These are phyloP conservation scores for Epicauta chinensis DNA, from an alignment of 1,140 invertebrate species.

Conservation along the genomic window DNA sequence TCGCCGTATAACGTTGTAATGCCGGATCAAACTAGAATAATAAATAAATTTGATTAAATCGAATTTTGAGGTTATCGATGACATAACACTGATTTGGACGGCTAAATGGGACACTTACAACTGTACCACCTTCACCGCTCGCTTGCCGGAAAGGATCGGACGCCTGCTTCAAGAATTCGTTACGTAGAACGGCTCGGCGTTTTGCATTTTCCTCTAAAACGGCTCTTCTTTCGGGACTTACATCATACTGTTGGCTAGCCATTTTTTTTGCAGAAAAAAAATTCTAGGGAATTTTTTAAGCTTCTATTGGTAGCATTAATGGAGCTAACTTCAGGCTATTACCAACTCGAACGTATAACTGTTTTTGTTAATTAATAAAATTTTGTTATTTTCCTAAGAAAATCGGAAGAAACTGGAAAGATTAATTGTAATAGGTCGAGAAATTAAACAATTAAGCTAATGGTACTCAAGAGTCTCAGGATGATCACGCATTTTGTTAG, in stretches of 20 bases:
- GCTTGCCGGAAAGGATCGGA: conserved; percentile 57
- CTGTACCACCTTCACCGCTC: conserved; percentile 48
- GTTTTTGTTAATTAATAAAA: too few species aligned
- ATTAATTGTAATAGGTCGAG: too few species aligned
- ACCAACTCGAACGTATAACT: too few species aligned
- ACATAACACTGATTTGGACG: conserved; percentile 21
- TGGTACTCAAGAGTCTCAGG: too few species aligned
- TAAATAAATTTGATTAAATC: background rate
- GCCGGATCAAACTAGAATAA: conserved; percentile 63
- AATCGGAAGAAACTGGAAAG: too few species aligned
- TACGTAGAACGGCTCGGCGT: conserved; percentile 49
- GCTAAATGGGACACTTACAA: conserved; percentile 48
- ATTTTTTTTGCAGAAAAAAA: conserved; percentile 14
- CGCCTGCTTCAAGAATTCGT: conserved; percentile 58
- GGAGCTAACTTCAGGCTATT: too few species aligned
- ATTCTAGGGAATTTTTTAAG: background rate
- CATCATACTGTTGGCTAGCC: conserved; percentile 22
- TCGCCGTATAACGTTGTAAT: conserved; percentile 61
- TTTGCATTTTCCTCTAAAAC: conserved; percentile 51
- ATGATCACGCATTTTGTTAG: too few species aligned
- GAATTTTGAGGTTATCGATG: conserved; percentile 19
- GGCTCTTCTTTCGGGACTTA: conserved; percentile 33
- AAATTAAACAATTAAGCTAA: too few species aligned
- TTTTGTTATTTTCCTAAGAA: too few species aligned
- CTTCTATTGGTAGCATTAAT: background rate